phyloP scores from a whole-genome alignment of 2,888 invertebrate species.

The Tuberolachnus salignus region DNA sequence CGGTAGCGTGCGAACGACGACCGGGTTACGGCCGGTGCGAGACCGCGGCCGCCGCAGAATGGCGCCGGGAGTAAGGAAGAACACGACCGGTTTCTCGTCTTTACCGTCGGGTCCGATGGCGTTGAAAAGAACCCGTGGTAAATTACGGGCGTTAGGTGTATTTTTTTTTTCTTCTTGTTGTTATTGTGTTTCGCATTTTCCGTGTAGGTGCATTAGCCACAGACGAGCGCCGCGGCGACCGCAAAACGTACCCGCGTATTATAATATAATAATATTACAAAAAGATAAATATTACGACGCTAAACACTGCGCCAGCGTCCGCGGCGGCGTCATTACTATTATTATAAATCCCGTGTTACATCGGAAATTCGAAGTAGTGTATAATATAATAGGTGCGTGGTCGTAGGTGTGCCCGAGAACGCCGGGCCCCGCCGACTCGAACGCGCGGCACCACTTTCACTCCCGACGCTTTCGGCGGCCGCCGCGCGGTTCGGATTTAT shows the following conservation, averaged over 20 bases:
- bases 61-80: too few relatives aligned
- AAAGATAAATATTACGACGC: not conserved
- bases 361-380: slow-evolving; percentile 1
- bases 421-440: slow-evolving; percentile 17
- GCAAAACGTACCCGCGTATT: not conserved
- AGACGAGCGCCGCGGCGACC: too few relatives aligned
- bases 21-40: too few relatives aligned
- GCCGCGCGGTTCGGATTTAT: slow-evolving; percentile 5
- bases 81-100: not conserved
- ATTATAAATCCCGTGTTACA: slow-evolving; percentile 2
- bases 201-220: not conserved
- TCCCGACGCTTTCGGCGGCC: slow-evolving; percentile 21
- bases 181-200: too few relatives aligned
- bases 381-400: too few relatives aligned
- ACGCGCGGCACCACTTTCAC: slow-evolving; percentile 23
- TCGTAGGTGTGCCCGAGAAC: not conserved
- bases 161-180: not conserved
- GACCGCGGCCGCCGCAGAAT: too few relatives aligned
- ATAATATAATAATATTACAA: too few relatives aligned
- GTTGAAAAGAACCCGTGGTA: too few relatives aligned
- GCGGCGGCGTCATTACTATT: not conserved
- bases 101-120: too few relatives aligned
- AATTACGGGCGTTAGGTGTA: too few relatives aligned
- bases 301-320: not conserved
- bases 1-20: too few relatives aligned